These are phyloP conservation scores for Hyles vespertilio DNA, from an alignment of 1,140 invertebrate species.

Conservation along the genomic window DNA sequence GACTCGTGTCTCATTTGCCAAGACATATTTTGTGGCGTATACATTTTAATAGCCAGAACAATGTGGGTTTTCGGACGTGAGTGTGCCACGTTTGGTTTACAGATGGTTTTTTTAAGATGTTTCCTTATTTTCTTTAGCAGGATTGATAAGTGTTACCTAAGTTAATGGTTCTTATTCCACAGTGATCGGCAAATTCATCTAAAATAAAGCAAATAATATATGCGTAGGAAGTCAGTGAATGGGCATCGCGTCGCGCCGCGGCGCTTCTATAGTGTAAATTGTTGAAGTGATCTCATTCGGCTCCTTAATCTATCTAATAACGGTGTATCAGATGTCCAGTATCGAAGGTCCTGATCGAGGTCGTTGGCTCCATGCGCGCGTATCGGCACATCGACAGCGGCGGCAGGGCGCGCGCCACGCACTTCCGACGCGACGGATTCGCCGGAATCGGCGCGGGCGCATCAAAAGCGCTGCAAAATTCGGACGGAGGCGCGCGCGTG, in stretches of 20 bases:
- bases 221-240: neutral
- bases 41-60: too few species aligned
- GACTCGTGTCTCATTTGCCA: neutral
- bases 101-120: too few species aligned
- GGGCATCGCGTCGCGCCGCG: neutral
- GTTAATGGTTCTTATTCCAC: too few species aligned
- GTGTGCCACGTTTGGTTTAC: too few species aligned
- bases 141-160: too few species aligned
- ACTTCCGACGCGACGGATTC: conserved; percentile 74
- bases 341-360: conserved; percentile 61
- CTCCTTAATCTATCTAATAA: conserved; percentile 56
- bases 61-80: too few species aligned
- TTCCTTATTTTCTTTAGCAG: too few species aligned
- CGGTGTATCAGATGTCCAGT: conserved; percentile 42
- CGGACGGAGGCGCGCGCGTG: conserved; percentile 68
- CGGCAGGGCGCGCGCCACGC: conserved; percentile 56
- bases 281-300: conserved; percentile 27
- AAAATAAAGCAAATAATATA: too few species aligned
- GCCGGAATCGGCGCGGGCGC: conserved; percentile 72
- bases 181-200: too few species aligned
- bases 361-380: conserved; percentile 58
- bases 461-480: conserved; percentile 71
- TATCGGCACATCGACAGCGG: conserved; percentile 58
- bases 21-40: too few species aligned
- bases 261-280: neutral